Percentiles rank a stretch among this genome's conserved stretches.
These are phyloP conservation scores for Menura novaehollandiae DNA, from an alignment of 2,113 vertebrate species.

Conservation along the genomic window DNA sequence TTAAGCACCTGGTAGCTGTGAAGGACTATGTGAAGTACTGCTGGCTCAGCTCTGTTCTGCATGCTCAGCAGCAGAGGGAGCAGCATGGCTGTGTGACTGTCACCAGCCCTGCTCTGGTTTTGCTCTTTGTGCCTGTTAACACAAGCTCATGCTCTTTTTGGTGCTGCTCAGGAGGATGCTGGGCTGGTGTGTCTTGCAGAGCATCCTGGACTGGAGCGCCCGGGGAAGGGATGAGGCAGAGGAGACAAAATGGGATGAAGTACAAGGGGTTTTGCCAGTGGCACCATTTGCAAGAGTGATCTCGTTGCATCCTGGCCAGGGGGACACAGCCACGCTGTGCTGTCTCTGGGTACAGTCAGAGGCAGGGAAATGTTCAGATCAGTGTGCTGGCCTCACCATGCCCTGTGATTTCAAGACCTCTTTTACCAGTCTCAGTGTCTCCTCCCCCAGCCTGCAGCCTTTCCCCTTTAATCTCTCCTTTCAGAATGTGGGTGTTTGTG, in stretches of 20 bases:
- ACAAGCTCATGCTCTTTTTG: not conserved
- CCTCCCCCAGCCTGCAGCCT: not conserved
- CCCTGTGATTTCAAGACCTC: not conserved
- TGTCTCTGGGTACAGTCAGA: not conserved
- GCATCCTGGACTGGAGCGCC: not conserved
- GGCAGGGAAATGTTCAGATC: not conserved
- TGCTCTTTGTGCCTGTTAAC: not conserved
- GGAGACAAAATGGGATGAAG: not conserved
- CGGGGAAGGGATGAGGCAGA: not conserved
- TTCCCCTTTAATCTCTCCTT: not conserved
- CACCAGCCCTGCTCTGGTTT: not conserved
- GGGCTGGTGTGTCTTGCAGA: not conserved
- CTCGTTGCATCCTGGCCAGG: accelerated
- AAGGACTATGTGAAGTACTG: not conserved
- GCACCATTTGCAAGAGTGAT: not conserved
- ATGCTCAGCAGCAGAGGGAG: not conserved
- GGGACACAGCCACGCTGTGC: accelerated
- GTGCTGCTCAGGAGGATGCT: not conserved
- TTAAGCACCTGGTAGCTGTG: not conserved
- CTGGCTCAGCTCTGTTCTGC: not conserved
- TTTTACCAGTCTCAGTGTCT: not conserved
- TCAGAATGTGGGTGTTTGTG: not conserved
- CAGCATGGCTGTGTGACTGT: not conserved
- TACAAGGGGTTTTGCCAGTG: not conserved
- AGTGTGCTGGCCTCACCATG: not conserved